phyloP scores from a whole-genome alignment of 2,797 vertebrate species.

The Hozukius guyotensis region DNA sequence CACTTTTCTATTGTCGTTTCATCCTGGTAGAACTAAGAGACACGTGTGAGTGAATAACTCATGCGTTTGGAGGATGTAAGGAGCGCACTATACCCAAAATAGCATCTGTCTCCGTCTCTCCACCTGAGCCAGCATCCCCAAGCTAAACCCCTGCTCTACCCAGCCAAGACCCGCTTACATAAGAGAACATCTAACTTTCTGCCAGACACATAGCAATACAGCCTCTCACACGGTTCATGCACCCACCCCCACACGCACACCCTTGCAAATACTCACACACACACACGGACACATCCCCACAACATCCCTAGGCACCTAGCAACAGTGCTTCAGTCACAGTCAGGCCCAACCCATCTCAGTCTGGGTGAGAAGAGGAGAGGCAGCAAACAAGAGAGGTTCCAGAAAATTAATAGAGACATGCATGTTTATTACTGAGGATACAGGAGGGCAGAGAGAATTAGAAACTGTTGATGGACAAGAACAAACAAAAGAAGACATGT shows the following conservation, averaged over 20 bases:
- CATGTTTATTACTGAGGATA: background rate
- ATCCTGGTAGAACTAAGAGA: conserved; percentile 27
- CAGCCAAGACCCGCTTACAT: conserved; percentile 70
- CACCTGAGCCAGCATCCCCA: conserved; percentile 76
- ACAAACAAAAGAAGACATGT: background rate
- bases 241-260: conserved; percentile 1
- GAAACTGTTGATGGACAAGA: background rate
- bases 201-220: conserved; percentile 54
- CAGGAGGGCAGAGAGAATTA: background rate
- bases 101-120: conserved; percentile 59
- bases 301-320: conserved; percentile 30
- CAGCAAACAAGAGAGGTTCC: conserved; percentile 9
- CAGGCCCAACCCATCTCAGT: conserved; percentile 30
- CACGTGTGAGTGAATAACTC: conserved; percentile 62
- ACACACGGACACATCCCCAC: background rate
- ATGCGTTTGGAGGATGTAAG: conserved; percentile 55
- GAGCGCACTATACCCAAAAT: conserved; percentile 63
- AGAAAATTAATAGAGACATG: conserved; percentile 21
- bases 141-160: conserved; percentile 60
- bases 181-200: conserved; percentile 65
- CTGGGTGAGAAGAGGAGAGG: conserved; percentile 11
- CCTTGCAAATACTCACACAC: background rate
- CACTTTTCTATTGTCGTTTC: conserved; percentile 37
- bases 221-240: conserved; percentile 19
- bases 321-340: conserved; percentile 45